Conservation (phyloP, 2,888 invertebrate species). For the Acrobasis suavella region DNA sequence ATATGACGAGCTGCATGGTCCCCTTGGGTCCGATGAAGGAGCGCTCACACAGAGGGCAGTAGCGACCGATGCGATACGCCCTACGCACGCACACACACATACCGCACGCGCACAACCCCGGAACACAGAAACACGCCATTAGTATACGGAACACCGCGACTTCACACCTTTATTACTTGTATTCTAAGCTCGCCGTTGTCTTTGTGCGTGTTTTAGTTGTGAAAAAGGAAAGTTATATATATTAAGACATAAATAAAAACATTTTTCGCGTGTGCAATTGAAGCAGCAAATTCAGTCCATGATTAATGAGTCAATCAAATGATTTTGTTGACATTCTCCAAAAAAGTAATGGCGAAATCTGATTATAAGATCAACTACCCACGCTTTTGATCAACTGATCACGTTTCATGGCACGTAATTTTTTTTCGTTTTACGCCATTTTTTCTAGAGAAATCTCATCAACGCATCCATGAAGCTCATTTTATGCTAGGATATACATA, state of each 20-base stretch:
- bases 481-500: no score
- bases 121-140: conserved; percentile 82
- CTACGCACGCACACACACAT: conserved; percentile 80
- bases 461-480: no score
- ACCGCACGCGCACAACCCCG: conserved; percentile 76
- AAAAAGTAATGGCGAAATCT: no score
- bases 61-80: conserved; percentile 88
- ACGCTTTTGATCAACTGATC: no score
- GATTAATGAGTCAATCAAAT: neutral
- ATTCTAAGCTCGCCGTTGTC: conserved; percentile 26
- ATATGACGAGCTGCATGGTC: conserved; percentile 85
- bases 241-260: neutral
- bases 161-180: conserved; percentile 25
- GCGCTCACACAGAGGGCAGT: conserved; percentile 87
- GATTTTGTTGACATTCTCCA: no score
- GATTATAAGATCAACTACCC: no score
- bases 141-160: conserved; percentile 58
- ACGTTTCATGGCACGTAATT: no score
- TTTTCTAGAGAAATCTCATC: no score
- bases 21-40: conserved; percentile 86
- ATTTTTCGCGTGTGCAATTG: neutral
- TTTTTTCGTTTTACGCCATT: no score
- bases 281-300: neutral
- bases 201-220: conserved; percentile 16
- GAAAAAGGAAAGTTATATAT: neutral